These are phyloP conservation scores for Erebia aethiops DNA, from an alignment of 2,888 invertebrate genomes.

Conservation along the genomic window DNA sequence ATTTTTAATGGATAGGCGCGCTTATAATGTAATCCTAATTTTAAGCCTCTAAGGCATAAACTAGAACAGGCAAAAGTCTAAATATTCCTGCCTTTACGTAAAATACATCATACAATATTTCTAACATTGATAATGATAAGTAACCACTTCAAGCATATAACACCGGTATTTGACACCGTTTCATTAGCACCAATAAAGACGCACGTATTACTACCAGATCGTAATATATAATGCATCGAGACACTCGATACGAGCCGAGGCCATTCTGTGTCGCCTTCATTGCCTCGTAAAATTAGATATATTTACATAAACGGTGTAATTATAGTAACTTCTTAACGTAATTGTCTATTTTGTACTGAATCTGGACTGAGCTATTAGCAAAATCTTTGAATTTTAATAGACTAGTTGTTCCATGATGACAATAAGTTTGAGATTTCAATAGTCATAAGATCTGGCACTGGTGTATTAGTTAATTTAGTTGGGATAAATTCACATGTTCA, in stretches of 20 bases:
- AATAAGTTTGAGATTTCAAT: too few species aligned
- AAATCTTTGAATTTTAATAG: background rate
- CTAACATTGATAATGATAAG: background rate
- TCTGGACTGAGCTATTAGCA: background rate
- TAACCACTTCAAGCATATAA: background rate
- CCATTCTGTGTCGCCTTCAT: background rate
- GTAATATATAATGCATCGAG: background rate
- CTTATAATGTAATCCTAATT: too few species aligned
- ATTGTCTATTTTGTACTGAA: background rate
- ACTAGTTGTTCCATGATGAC: background rate
- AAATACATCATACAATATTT: background rate
- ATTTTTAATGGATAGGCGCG: too few species aligned
- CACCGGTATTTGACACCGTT: conserved; percentile 17
- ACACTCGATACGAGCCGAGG: background rate
- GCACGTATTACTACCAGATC: background rate
- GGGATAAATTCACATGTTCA: too few species aligned
- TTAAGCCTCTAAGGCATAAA: too few species aligned
- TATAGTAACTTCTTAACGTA: background rate
- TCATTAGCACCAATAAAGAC: conserved; percentile 41
- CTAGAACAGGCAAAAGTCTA: too few species aligned
- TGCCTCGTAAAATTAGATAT: background rate
- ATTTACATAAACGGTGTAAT: background rate
- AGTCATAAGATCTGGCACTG: too few species aligned
- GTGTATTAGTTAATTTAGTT: too few species aligned
- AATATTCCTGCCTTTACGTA: background rate